Evolutionary conservation across 2,797 vertebrate species (phyloP).

Genomic region (Mallotus villosus): DNA sequence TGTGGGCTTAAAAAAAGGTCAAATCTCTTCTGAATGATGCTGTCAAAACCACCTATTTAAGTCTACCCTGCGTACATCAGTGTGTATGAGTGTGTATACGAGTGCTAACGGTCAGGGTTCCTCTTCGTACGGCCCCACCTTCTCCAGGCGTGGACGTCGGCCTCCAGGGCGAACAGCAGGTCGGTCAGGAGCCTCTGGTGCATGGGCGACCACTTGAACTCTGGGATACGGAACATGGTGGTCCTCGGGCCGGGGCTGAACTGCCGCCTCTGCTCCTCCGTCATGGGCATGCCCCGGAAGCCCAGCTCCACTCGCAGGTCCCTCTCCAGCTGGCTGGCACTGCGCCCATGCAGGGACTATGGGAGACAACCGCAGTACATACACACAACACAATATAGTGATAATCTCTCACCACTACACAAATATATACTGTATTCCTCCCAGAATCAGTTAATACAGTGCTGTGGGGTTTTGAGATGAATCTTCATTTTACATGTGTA

Average conservation of each 20-base stretch:
- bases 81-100: too few species aligned
- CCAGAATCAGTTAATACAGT: too few species aligned
- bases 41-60: too few species aligned
- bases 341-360: slow-evolving; percentile 81
- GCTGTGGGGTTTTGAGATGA: too few species aligned
- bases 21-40: not conserved
- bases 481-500: too few species aligned
- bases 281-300: slow-evolving; percentile 98
- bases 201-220: slow-evolving; percentile 99
- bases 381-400: not conserved
- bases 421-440: too few species aligned
- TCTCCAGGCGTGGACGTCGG: slow-evolving; percentile 97
- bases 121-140: slow-evolving; percentile 74
- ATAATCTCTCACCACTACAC: too few species aligned
- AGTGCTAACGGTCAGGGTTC: too few species aligned
- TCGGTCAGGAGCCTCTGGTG: slow-evolving; percentile 97
- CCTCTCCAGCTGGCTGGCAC: slow-evolving; percentile 77
- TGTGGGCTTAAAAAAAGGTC: not conserved
- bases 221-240: slow-evolving; percentile 99
- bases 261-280: slow-evolving; percentile 71
- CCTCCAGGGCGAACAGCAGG: slow-evolving; percentile 96
- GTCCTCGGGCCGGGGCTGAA: slow-evolving; percentile 98
- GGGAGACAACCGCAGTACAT: slow-evolving; percentile 22
- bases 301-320: slow-evolving; percentile 89
- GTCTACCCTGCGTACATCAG: too few species aligned